Evolutionary conservation across 2,888 invertebrate species (phyloP).

Genomic region (Drosophila diplacantha): DNA sequence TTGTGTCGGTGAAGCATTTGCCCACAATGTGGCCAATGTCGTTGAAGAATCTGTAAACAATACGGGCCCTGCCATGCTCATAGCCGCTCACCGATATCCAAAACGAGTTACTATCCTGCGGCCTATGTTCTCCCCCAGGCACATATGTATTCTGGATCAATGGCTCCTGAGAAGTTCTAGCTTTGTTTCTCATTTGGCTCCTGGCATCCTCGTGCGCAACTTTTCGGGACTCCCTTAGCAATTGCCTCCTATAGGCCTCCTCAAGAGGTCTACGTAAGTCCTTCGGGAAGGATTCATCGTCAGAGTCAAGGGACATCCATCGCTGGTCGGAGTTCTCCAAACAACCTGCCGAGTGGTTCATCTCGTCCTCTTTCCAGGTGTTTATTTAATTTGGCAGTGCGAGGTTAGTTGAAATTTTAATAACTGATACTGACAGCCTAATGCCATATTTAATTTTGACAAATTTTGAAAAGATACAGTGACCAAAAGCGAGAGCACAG

Average conservation of each 20-base stretch:
- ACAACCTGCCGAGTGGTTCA: not conserved
- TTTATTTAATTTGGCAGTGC: not conserved
- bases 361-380: not conserved
- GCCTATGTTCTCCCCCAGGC: too few species aligned
- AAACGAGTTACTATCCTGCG: not conserved
- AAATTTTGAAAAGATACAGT: not conserved
- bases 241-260: not conserved
- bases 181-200: not conserved
- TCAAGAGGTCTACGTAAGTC: not conserved
- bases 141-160: not conserved
- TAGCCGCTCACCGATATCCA: slow-evolving; percentile 57
- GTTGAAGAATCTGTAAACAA: slow-evolving; percentile 51
- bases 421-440: not conserved
- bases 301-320: slow-evolving; percentile 10
- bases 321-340: not conserved
- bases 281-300: not conserved
- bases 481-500: not conserved
- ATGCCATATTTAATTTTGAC: slow-evolving; percentile 9
- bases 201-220: not conserved
- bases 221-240: not conserved
- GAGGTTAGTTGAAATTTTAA: too few species aligned
- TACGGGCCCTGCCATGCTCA: slow-evolving; percentile 1
- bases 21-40: slow-evolving; percentile 51
- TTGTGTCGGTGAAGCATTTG: slow-evolving; percentile 21
- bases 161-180: not conserved